Conservation (phyloP, 1,140 invertebrate species). For the Panagrolaimus sp. region DNA sequence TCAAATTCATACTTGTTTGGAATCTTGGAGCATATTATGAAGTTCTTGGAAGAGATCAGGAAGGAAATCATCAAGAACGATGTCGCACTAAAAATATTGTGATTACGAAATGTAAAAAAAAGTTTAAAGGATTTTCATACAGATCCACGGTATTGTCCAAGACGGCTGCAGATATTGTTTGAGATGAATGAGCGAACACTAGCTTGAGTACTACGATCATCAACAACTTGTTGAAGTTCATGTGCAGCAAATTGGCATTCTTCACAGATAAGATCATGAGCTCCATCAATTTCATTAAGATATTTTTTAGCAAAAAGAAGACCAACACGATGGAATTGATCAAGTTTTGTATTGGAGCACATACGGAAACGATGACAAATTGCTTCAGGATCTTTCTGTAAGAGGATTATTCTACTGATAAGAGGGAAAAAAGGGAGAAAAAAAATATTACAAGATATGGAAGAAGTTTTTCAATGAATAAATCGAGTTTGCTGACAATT, state of each 20-base stretch:
- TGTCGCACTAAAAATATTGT: constrained; percentile 41
- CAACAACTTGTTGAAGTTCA: constrained; percentile 44
- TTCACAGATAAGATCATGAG: constrained; percentile 50
- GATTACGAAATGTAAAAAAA: not conserved
- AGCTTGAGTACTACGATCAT: constrained; percentile 39
- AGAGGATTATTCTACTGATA: constrained; percentile 10
- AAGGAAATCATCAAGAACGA: constrained; percentile 49
- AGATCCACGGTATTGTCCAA: constrained; percentile 40
- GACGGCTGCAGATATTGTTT: constrained; percentile 41
- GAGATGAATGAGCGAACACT: constrained; percentile 45
- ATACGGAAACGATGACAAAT: constrained; percentile 50
- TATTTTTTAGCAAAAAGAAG: constrained; percentile 47
- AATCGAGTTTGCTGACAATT: constrained; percentile 51
- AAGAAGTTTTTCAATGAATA: constrained; percentile 46
- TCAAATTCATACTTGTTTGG: constrained; percentile 21
- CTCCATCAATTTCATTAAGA: constrained; percentile 28
- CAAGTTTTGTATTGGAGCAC: constrained; percentile 48
- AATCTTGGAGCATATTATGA: constrained; percentile 39
- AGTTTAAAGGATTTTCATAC: constrained; percentile 16
- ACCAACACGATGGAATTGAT: constrained; percentile 53
- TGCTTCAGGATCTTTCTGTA: constrained; percentile 45
- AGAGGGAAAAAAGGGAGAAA: not conserved
- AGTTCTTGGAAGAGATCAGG: constrained; percentile 53
- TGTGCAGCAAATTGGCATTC: constrained; percentile 55
- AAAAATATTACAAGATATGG: constrained; percentile 44